phyloP scores from a whole-genome alignment of 2,797 vertebrate genomes.

The Aratinga solstitialis region DNA sequence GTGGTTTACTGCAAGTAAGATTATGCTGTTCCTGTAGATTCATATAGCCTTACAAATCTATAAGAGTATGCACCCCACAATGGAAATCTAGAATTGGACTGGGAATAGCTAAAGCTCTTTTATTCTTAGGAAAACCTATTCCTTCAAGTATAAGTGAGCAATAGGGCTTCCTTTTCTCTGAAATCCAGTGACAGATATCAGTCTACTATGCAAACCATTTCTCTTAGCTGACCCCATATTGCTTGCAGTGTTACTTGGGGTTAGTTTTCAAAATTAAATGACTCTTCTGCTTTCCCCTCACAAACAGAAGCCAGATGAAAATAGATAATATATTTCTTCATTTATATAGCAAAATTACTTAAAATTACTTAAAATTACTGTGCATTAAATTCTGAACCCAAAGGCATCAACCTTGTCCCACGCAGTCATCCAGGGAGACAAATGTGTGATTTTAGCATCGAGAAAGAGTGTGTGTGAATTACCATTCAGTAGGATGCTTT shows the following conservation, averaged over 20 bases:
- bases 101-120: not conserved
- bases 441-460: not conserved
- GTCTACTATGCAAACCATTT: not conserved
- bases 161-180: not conserved
- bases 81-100: not conserved
- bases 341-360: not conserved
- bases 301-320: not conserved
- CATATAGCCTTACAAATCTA: not conserved
- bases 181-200: not conserved
- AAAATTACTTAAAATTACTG: not conserved
- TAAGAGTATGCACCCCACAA: not conserved
- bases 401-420: not conserved
- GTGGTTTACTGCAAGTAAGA: not conserved
- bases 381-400: not conserved
- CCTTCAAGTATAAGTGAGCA: not conserved
- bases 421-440: not conserved
- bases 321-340: not conserved
- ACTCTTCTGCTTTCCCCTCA: not conserved
- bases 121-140: not conserved
- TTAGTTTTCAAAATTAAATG: not conserved
- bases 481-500: not conserved
- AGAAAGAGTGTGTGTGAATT: not conserved
- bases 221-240: not conserved
- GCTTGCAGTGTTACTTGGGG: not conserved
- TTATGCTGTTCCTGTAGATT: not conserved